A percentile compares a stretch with the other conserved stretches of the same genome.
phyloP scores from a whole-genome alignment of 2,113 vertebrate genomes.

The Pollimyrus isidori region DNA sequence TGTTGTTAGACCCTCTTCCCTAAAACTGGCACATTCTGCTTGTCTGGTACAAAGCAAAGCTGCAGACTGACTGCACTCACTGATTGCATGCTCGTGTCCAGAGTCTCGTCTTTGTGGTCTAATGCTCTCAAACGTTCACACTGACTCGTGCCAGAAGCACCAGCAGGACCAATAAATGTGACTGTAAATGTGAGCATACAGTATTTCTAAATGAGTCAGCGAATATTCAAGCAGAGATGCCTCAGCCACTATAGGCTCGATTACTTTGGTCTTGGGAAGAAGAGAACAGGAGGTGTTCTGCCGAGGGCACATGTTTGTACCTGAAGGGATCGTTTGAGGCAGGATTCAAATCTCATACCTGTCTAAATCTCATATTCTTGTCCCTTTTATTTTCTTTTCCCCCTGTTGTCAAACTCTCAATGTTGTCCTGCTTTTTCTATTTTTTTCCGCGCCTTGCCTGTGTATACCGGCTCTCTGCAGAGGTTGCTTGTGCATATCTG shows the following conservation, averaged over 20 bases:
- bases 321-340: not conserved
- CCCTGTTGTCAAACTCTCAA: not conserved
- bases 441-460: not conserved
- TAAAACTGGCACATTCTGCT: not conserved
- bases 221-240: not conserved
- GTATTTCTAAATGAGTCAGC: not conserved
- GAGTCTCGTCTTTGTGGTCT: not conserved
- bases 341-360: not conserved
- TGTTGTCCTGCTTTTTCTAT: too few species aligned
- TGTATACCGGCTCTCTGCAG: not conserved
- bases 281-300: not conserved
- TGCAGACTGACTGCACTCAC: not conserved
- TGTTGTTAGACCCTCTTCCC: not conserved
- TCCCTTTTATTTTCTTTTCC: not conserved
- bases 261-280: not conserved
- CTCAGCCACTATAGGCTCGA: not conserved
- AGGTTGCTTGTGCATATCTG: not conserved
- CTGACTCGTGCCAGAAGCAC: not conserved
- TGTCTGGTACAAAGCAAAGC: not conserved
- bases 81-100: not conserved
- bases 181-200: not conserved
- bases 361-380: not conserved
- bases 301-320: not conserved
- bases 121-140: not conserved
- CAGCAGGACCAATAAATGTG: not conserved